Evolutionary conservation across 2,888 invertebrate species (phyloP).

Genomic region (Resseliella maxima): DNA sequence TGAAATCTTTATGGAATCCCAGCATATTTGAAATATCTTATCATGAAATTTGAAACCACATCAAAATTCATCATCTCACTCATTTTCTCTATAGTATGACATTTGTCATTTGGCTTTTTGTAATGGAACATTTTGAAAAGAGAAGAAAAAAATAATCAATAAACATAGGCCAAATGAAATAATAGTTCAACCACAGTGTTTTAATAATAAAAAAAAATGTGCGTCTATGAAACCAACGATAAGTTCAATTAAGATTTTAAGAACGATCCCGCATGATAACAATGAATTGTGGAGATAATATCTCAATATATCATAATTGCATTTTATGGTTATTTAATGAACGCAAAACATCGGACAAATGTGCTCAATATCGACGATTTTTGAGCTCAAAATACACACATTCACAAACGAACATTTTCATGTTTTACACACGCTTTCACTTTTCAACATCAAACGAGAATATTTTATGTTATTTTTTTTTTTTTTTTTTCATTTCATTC

Average conservation of each 20-base stretch:
- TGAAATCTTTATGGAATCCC: neutral
- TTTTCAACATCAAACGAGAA: neutral
- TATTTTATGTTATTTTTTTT: too few species aligned
- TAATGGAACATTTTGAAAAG: neutral
- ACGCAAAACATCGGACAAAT: neutral
- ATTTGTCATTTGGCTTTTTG: neutral
- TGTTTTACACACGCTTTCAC: slow-evolving; percentile 1
- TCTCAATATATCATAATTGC: slow-evolving; percentile 2
- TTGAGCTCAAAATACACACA: neutral
- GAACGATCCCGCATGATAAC: neutral
- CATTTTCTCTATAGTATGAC: neutral
- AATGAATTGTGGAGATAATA: neutral
- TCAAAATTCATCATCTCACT: neutral
- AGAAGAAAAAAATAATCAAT: neutral
- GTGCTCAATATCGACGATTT: neutral
- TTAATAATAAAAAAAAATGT: neutral
- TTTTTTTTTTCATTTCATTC: neutral
- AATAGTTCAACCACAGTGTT: neutral
- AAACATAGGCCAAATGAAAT: neutral
- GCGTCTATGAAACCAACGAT: neutral
- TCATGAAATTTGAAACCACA: neutral
- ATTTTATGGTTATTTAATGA: neutral
- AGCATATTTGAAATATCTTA: neutral
- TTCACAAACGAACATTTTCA: too few species aligned
- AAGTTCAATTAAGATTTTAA: neutral